phyloP scores from a whole-genome alignment of 2,888 invertebrate genomes.

The Caenorhabditis sp. region DNA sequence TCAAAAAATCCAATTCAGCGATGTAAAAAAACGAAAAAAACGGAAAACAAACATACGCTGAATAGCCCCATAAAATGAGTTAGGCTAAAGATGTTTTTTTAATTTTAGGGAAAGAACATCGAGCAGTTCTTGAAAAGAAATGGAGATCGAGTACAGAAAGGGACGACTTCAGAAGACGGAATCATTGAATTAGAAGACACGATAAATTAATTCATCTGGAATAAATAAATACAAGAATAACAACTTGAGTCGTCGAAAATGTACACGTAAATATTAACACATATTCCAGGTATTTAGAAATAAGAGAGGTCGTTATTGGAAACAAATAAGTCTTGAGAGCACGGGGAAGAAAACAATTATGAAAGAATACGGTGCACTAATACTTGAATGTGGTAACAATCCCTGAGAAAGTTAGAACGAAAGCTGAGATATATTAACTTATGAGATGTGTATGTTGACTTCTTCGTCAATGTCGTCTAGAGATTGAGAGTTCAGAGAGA shows the following conservation, averaged over 20 bases:
- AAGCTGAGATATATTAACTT: neutral
- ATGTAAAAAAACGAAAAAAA: too few species aligned
- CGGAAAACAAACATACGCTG: too few species aligned
- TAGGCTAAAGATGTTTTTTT: too few species aligned
- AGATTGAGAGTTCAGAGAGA: slow-evolving; percentile 37
- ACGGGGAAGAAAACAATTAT: neutral
- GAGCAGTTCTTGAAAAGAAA: slow-evolving; percentile 91
- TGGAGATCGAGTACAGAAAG: slow-evolving; percentile 86
- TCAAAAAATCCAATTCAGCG: too few species aligned
- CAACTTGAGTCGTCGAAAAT: neutral
- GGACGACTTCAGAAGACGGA: slow-evolving; percentile 8
- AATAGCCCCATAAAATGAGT: too few species aligned
- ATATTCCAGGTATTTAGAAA: neutral
- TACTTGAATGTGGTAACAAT: neutral
- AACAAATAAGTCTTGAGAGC: too few species aligned
- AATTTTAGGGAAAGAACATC: slow-evolving; percentile 85
- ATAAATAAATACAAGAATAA: neutral
- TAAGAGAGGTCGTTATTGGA: too few species aligned
- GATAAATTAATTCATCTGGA: neutral
- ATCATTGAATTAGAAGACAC: neutral
- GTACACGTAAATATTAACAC: neutral
- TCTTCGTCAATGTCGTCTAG: slow-evolving; percentile 54
- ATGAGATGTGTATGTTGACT: slow-evolving; percentile 49
- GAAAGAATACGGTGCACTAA: neutral
- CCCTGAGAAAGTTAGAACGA: too few species aligned